phyloP scores from a whole-genome alignment of 2,888 invertebrate genomes.

The Fragum sueziense region DNA sequence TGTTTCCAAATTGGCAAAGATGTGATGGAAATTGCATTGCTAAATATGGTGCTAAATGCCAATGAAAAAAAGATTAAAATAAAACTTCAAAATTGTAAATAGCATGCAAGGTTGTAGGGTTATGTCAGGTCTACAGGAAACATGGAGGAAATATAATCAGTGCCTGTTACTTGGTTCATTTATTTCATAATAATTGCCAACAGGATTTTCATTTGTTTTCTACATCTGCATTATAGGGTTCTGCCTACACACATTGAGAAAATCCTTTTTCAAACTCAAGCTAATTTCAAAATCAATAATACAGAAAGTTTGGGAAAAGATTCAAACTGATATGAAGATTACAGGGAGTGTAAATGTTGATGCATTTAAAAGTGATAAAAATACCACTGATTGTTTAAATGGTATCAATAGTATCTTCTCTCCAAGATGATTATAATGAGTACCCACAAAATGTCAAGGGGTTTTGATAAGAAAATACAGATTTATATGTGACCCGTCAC shows the following conservation, averaged over 20 bases:
- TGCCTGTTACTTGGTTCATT: slow-evolving; percentile 26
- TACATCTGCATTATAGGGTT: slow-evolving; percentile 11
- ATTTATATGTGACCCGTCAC: too few species aligned
- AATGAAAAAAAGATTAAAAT: not conserved
- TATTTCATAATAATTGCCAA: slow-evolving; percentile 19
- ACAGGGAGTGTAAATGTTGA: too few species aligned
- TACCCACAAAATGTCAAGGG: too few species aligned
- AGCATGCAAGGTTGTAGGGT: not conserved
- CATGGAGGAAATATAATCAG: slow-evolving; percentile 12
- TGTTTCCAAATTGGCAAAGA: not conserved
- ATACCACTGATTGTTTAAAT: too few species aligned
- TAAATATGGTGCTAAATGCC: not conserved
- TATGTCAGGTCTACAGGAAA: slow-evolving; percentile 7
- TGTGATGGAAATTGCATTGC: not conserved
- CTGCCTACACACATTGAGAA: not conserved
- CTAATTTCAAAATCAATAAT: too few species aligned
- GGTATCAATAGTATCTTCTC: too few species aligned
- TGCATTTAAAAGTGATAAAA: too few species aligned
- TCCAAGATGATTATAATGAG: too few species aligned
- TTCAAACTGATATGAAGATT: too few species aligned
- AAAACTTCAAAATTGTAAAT: not conserved
- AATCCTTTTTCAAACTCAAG: too few species aligned
- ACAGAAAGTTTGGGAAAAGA: too few species aligned
- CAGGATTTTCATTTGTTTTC: slow-evolving; percentile 12
- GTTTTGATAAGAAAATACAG: too few species aligned